Percentiles rank a stretch among this genome's conserved stretches.
These are phyloP conservation scores for Pipistrellus nathusii DNA, from an alignment of 2,797 vertebrate genomes.

Conservation along the genomic window DNA sequence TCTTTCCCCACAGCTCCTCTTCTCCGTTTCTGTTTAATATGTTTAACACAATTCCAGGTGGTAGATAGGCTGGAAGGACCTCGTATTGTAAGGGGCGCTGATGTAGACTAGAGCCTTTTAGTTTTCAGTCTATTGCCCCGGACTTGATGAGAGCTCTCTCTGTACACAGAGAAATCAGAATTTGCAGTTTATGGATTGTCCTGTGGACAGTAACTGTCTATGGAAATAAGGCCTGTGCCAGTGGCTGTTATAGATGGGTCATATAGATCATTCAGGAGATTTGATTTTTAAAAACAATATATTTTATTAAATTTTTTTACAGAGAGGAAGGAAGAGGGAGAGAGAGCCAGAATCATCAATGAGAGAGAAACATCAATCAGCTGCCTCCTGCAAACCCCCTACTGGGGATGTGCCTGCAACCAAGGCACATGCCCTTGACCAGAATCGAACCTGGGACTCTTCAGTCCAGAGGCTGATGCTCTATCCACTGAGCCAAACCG, in stretches of 20 bases:
- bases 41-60: neutral
- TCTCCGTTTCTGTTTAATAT: neutral
- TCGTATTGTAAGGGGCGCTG: neutral
- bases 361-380: too few species aligned
- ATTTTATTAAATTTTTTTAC: too few species aligned
- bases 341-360: too few species aligned
- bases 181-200: slow-evolving; percentile 32
- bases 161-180: slow-evolving; percentile 1
- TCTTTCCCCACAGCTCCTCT: too few species aligned
- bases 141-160: neutral
- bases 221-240: neutral
- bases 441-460: too few species aligned
- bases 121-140: neutral
- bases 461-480: too few species aligned
- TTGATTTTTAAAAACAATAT: neutral
- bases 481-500: too few species aligned
- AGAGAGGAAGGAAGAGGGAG: too few species aligned
- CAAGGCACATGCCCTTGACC: too few species aligned
- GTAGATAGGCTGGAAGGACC: neutral
- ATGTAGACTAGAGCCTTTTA: neutral
- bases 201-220: neutral
- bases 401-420: too few species aligned
- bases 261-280: slow-evolving; percentile 35
- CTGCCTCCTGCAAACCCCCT: too few species aligned
- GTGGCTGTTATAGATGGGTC: neutral